Percentiles rank a stretch among this genome's conserved stretches.
Evolutionary conservation across 1,140 invertebrate genomes (phyloP).

Genomic region (Dufourea novaeangliae): DNA sequence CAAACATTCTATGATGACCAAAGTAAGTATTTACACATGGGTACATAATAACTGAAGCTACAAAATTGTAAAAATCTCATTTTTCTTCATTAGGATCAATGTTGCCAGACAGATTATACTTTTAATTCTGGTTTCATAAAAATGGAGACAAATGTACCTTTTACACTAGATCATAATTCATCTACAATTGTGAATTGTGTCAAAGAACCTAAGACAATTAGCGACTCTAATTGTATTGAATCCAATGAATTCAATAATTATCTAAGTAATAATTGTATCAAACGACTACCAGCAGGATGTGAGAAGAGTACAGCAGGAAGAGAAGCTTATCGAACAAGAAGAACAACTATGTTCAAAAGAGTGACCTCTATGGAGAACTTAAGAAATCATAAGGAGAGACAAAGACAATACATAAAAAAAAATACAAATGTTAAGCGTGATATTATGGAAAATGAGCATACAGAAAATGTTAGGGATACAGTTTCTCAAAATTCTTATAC

Average conservation of each 20-base stretch:
- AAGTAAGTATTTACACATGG: conserved; percentile 30
- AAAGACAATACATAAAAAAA: conserved; percentile 74
- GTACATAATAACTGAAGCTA: not conserved
- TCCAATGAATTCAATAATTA: not conserved
- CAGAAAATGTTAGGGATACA: conserved; percentile 14
- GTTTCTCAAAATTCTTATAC: conserved; percentile 34
- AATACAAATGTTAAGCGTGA: conserved; percentile 56
- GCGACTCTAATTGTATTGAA: conserved; percentile 13
- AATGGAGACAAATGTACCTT: conserved; percentile 9
- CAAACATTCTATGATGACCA: not conserved
- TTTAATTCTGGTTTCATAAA: conserved; percentile 28
- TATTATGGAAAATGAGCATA: conserved; percentile 17
- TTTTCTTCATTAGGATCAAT: conserved; percentile 61
- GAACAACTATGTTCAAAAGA: conserved; percentile 70
- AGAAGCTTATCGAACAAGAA: conserved; percentile 62
- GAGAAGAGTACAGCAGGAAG: conserved; percentile 50
- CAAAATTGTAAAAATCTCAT: not conserved
- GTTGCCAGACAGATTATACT: conserved; percentile 61
- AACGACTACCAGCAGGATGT: conserved; percentile 43
- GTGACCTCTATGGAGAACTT: conserved; percentile 75
- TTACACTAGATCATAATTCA: not conserved
- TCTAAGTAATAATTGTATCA: conserved; percentile 5
- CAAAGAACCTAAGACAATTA: not conserved
- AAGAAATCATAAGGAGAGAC: conserved; percentile 71
- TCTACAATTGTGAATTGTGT: not conserved